Evolutionary conservation across 2,113 vertebrate genomes (phyloP), one percentile per base, ranked within the genome.

Genomic region (Coracopsis vasa): DNA sequence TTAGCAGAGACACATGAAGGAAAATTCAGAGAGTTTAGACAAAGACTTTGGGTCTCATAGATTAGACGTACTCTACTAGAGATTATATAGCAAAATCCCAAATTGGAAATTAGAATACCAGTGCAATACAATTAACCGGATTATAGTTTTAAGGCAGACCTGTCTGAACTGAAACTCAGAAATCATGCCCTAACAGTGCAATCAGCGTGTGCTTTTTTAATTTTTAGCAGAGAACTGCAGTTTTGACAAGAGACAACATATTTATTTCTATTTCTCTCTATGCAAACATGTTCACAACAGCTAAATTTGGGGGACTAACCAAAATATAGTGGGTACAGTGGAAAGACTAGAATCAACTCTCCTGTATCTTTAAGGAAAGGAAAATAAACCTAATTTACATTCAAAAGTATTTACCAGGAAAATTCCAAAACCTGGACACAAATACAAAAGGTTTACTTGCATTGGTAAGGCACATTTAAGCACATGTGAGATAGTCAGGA

Each of bases 91-190:
- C 97, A 97, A 97, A 97, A 94, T 91, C 88, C 97, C 95, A 94
- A 97, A 98, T 56, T 98, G 97, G 96, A 97, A 97, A 97, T 98
- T 86, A 97, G 96, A 98, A 98, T 97, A 96, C 92, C 95, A 96
- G 29, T 82, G 94, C 96, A 96, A 93, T 44, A 97, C 90, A 97
- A 97, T 97, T 97, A 97, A 84, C 95, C 72, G 98, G 97, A 98
- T 98, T 97, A 96, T 70, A 97, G 95, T 96, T 97, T 96, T 54
- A 86, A 86, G 66, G 92, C 88, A 96, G 95, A 94, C 70, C 87
- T 91, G 95, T 83, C 94, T 94, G 82, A 94, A 95, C 91, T 81
- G 80, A 87, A 83, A 96, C 86, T 90, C 83, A 94, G 92, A 95
- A 98, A 88, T 93, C 84, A 45, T 62, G 95, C 89, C 79, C 90